phyloP scores from a whole-genome alignment of 2,113 vertebrate species.

The Mugil cephalus region DNA sequence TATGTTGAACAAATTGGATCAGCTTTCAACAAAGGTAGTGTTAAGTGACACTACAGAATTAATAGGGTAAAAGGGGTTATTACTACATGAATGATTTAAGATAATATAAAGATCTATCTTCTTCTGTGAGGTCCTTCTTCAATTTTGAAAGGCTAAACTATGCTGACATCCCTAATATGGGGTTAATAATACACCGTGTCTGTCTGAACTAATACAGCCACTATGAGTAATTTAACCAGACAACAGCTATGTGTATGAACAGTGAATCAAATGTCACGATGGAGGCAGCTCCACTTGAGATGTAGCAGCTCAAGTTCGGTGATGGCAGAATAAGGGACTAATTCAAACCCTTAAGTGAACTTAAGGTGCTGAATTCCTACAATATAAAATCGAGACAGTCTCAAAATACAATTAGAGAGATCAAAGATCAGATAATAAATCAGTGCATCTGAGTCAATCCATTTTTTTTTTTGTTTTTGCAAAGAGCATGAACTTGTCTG shows the following conservation, averaged over 20 bases:
- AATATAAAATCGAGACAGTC: too few relatives aligned
- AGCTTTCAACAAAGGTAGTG: not conserved
- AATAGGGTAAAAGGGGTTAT: not conserved
- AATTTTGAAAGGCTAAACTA: not conserved
- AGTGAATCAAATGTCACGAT: not conserved
- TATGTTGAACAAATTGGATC: not conserved
- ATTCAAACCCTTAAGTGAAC: too few relatives aligned
- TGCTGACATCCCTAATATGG: not conserved
- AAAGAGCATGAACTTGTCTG: not conserved
- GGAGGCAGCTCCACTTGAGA: not conserved
- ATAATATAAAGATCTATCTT: not conserved
- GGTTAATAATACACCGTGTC: not conserved
- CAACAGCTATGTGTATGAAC: not conserved
- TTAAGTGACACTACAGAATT: not conserved
- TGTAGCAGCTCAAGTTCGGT: not conserved
- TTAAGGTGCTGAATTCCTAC: too few relatives aligned
- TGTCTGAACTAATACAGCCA: not conserved
- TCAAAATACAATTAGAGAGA: too few relatives aligned
- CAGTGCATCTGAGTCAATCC: not conserved
- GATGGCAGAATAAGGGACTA: too few relatives aligned
- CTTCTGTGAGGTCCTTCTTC: not conserved
- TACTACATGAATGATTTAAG: too few relatives aligned
- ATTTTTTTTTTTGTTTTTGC: too few relatives aligned
- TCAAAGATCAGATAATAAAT: not conserved
- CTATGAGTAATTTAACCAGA: not conserved